phyloP scores from a whole-genome alignment of 2,888 invertebrate genomes.

The Rhodophaea formosa region DNA sequence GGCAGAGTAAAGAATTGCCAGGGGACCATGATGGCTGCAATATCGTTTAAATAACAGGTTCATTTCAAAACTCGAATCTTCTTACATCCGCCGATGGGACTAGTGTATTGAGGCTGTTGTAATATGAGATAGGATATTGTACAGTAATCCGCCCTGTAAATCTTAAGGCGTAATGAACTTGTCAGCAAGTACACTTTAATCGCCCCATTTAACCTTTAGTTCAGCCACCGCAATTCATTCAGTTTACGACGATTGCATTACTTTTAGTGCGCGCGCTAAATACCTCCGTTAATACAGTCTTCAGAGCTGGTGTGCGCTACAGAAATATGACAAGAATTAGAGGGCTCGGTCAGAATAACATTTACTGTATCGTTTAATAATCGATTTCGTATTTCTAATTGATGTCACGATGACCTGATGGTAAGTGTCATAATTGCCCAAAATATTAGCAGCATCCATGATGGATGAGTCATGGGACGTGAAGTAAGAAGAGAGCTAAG shows the following conservation, averaged over 20 bases:
- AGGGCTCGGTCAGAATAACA: not conserved
- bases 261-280: not conserved
- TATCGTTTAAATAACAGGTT: too few species aligned
- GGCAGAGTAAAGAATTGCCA: too few species aligned
- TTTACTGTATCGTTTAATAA: too few species aligned
- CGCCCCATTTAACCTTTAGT: not conserved
- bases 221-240: not conserved
- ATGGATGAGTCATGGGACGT: too few species aligned
- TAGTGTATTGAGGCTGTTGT: not conserved
- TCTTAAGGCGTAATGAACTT: not conserved
- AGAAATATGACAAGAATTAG: not conserved
- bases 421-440: too few species aligned
- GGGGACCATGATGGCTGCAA: too few species aligned
- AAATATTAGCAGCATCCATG: too few species aligned
- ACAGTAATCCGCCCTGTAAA: not conserved
- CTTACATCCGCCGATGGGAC: not conserved
- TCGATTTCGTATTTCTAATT: too few species aligned
- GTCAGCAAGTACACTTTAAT: not conserved
- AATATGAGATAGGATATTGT: not conserved
- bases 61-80: too few species aligned
- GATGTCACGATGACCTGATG: too few species aligned
- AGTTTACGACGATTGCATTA: not conserved
- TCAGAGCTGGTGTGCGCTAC: constrained; percentile 24
- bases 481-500: too few species aligned
- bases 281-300: constrained; percentile 4